These are phyloP conservation scores for Netelia fuscicornis DNA, from an alignment of 2,888 invertebrate species.

Conservation along the genomic window DNA sequence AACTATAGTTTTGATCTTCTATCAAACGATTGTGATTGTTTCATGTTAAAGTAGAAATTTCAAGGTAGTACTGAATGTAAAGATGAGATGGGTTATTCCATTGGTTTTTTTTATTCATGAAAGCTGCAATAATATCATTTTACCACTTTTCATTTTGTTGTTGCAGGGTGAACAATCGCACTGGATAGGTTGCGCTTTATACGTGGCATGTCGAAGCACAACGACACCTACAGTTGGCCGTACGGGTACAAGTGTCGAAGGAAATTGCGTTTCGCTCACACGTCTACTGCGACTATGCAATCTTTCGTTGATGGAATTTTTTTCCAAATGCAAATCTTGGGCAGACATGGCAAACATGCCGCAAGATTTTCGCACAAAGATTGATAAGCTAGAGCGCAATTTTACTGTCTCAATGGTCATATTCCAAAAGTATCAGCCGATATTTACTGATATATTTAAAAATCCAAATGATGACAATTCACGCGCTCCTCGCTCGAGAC, in stretches of 20 bases:
- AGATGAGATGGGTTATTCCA: too few species aligned
- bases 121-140: too few species aligned
- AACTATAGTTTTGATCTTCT: too few species aligned
- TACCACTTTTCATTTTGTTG: neutral
- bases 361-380: constrained; percentile 92
- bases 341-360: constrained; percentile 96
- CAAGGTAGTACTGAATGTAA: too few species aligned
- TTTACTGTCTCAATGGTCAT: constrained; percentile 98
- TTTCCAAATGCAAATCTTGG: constrained; percentile 97
- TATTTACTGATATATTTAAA: constrained; percentile 94
- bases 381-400: constrained; percentile 94
- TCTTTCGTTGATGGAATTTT: constrained; percentile 97
- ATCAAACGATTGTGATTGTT: too few species aligned
- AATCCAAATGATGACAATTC: constrained; percentile 88
- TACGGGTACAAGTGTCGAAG: constrained; percentile 90
- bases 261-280: constrained; percentile 96
- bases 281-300: constrained; percentile 95
- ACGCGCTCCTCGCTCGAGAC: constrained; percentile 87
- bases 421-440: constrained; percentile 95
- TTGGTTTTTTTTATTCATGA: too few species aligned
- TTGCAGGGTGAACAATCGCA: constrained; percentile 93
- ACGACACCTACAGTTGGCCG: constrained; percentile 92
- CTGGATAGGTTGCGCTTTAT: constrained; percentile 98
- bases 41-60: too few species aligned
- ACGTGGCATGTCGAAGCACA: constrained; percentile 94